Percentiles rank a stretch among this genome's conserved stretches.
These are phyloP conservation scores for Sinocyclocheilus anshuiensis DNA, from an alignment of 2,113 vertebrate species.

Conservation along the genomic window DNA sequence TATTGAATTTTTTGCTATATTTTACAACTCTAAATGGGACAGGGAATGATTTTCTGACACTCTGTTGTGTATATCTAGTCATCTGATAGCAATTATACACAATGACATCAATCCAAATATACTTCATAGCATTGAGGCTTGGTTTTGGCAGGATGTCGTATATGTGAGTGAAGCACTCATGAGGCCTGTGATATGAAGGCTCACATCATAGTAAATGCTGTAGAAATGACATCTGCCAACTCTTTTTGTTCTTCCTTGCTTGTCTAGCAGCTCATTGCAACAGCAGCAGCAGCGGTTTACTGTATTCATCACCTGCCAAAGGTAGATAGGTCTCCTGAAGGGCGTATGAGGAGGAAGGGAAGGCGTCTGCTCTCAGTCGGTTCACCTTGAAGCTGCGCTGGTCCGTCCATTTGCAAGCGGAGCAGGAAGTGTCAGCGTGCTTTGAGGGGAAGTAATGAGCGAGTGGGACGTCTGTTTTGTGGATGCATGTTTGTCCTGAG, in stretches of 20 bases:
- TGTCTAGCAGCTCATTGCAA: neutral
- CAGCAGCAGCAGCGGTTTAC: neutral
- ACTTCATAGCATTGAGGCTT: neutral
- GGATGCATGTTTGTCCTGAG: too few relatives aligned
- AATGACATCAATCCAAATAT: neutral
- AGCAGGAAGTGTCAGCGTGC: neutral
- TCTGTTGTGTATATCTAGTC: neutral
- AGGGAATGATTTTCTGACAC: neutral
- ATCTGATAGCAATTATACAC: neutral
- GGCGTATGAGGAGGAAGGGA: neutral
- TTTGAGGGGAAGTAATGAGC: neutral
- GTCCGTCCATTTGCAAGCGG: neutral
- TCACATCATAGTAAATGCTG: neutral
- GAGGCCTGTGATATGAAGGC: neutral
- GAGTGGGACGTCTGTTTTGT: neutral
- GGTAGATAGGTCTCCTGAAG: slow-evolving; percentile 13
- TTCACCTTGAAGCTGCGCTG: slow-evolving; percentile 40
- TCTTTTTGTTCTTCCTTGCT: neutral
- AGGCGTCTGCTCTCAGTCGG: neutral
- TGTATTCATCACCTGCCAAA: slow-evolving; percentile 36
- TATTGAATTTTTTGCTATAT: neutral
- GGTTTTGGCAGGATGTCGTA: neutral
- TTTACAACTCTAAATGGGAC: neutral
- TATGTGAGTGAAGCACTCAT: neutral
- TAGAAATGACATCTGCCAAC: neutral